phyloP scores from a whole-genome alignment of 2,797 vertebrate genomes.

The Cheirogaleus major region DNA sequence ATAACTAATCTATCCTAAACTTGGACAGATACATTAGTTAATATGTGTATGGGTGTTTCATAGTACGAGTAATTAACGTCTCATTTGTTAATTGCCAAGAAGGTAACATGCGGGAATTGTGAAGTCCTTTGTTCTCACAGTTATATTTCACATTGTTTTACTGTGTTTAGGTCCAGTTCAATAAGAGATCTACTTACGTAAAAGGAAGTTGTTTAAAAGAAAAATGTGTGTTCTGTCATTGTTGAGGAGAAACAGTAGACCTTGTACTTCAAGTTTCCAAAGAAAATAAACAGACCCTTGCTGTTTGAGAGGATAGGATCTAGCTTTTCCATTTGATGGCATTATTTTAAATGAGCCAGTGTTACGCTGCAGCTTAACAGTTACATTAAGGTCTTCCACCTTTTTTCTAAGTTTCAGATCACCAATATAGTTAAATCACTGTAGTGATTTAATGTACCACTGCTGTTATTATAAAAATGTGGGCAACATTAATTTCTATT shows the following conservation, averaged over 20 bases:
- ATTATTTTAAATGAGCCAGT: constrained; percentile 50
- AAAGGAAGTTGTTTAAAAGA: constrained; percentile 87
- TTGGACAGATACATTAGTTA: background rate
- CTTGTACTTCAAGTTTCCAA: constrained; percentile 79
- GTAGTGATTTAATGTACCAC: background rate
- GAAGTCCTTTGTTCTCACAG: constrained; percentile 65
- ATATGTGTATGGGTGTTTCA: constrained; percentile 36
- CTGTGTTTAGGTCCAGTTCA: constrained; percentile 67
- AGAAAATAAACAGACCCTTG: constrained; percentile 84
- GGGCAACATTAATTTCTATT: background rate
- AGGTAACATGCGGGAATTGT: constrained; percentile 53
- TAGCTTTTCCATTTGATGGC: constrained; percentile 76
- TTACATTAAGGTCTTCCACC: background rate
- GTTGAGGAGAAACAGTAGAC: constrained; percentile 83
- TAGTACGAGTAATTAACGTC: constrained; percentile 73
- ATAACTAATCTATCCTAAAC: background rate
- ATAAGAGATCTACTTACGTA: constrained; percentile 74
- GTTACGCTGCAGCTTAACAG: background rate
- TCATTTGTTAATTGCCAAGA: constrained; percentile 73
- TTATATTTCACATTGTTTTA: constrained; percentile 70
- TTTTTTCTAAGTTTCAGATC: background rate
- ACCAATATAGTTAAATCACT: background rate
- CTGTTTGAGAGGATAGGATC: constrained; percentile 74
- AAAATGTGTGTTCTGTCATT: constrained; percentile 84
- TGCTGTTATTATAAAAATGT: background rate